Conservation (phyloP, 1,140 invertebrate genomes). For the Idris sp. region DNA sequence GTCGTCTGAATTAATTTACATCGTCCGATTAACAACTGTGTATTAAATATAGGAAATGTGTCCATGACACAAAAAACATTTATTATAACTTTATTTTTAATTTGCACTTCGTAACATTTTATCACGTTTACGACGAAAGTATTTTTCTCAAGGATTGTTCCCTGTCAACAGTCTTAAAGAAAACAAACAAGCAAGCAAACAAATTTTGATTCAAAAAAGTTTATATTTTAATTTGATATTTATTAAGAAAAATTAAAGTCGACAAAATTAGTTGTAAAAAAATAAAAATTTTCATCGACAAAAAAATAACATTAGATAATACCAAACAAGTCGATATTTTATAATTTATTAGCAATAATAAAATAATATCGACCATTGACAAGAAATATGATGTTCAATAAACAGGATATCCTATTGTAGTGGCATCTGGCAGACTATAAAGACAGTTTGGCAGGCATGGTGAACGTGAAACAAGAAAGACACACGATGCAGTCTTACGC, state of each 20-base stretch:
- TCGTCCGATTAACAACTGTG: constrained; percentile 31
- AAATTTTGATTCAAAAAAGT: background rate
- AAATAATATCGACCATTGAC: constrained; percentile 30
- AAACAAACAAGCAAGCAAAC: too few species aligned
- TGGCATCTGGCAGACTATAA: constrained; percentile 75
- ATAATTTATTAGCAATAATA: too few species aligned
- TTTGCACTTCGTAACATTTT: constrained; percentile 10
- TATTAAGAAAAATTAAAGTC: too few species aligned
- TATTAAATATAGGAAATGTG: constrained; percentile 31
- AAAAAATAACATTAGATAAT: too few species aligned
- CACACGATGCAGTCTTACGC: constrained; percentile 64
- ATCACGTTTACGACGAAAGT: constrained; percentile 19
- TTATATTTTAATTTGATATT: too few species aligned
- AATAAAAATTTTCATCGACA: too few species aligned
- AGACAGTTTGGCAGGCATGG: constrained; percentile 76
- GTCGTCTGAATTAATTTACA: constrained; percentile 33
- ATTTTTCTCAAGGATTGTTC: constrained; percentile 45
- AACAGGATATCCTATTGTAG: constrained; percentile 57
- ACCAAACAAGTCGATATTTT: too few species aligned
- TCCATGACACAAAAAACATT: constrained; percentile 32
- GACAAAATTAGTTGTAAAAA: too few species aligned
- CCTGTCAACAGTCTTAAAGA: constrained; percentile 25
- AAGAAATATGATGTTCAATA: constrained; percentile 30
- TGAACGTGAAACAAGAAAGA: constrained; percentile 74
- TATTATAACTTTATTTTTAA: constrained; percentile 18